phyloP scores from a whole-genome alignment of 2,888 invertebrate species.

The Phortica magna region DNA sequence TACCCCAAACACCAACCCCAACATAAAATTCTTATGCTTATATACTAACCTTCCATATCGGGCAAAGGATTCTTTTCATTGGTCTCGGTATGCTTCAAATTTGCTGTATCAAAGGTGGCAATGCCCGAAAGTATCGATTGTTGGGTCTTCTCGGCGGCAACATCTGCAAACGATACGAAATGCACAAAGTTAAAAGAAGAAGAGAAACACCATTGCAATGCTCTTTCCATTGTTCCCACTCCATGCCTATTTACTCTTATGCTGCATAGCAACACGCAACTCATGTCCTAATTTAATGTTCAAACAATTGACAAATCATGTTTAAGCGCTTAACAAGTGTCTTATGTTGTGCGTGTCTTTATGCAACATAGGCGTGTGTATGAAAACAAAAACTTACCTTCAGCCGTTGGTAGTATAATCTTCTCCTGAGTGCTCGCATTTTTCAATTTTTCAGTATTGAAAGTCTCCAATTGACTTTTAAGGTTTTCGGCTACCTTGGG shows the following conservation, averaged over 20 bases:
- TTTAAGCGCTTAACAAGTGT: too few relatives aligned
- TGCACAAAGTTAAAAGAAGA: not conserved
- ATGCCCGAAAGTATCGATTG: slow-evolving; percentile 91
- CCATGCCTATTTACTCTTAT: too few relatives aligned
- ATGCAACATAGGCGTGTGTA: not conserved
- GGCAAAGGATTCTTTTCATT: slow-evolving; percentile 95
- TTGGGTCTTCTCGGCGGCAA: slow-evolving; percentile 91
- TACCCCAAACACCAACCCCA: not conserved
- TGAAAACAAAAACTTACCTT: slow-evolving; percentile 82
- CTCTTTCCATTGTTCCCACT: too few relatives aligned
- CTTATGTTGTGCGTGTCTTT: too few relatives aligned
- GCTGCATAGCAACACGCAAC: too few relatives aligned
- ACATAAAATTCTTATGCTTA: not conserved
- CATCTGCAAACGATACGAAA: slow-evolving; percentile 81
- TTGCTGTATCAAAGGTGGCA: slow-evolving; percentile 89
- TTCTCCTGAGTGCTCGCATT: slow-evolving; percentile 95
- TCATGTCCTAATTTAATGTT: too few relatives aligned
- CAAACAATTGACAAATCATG: too few relatives aligned
- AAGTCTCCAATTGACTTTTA: slow-evolving; percentile 94
- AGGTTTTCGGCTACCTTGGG: slow-evolving; percentile 93
- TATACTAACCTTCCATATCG: slow-evolving; percentile 90
- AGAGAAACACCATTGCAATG: not conserved
- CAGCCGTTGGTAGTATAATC: slow-evolving; percentile 93
- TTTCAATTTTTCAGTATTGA: slow-evolving; percentile 92
- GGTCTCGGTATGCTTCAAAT: slow-evolving; percentile 93